These are phyloP conservation scores for Thumatha senex DNA, from an alignment of 2,888 invertebrate genomes.

Conservation along the genomic window DNA sequence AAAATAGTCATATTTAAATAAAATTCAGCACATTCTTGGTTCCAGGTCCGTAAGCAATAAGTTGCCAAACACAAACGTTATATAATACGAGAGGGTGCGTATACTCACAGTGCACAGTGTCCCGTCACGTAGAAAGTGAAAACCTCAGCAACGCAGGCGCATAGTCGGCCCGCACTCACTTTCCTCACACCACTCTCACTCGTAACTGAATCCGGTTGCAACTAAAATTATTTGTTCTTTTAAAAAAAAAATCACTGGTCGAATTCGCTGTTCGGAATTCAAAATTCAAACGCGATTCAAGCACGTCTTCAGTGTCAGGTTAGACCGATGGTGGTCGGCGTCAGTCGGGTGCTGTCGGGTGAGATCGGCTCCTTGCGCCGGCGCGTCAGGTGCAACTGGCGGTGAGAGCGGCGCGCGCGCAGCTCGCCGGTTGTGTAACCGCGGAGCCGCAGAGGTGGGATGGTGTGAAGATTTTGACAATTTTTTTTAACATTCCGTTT, in stretches of 20 bases:
- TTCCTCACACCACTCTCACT: constrained; percentile 66
- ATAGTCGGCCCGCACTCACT: constrained; percentile 64
- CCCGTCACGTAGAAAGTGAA: constrained; percentile 77
- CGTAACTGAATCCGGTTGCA: constrained; percentile 28
- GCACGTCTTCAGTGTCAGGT: constrained; percentile 23
- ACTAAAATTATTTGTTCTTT: not conserved
- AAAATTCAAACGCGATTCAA: constrained; percentile 51
- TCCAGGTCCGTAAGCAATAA: not conserved
- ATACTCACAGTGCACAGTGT: constrained; percentile 67
- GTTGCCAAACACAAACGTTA: constrained; percentile 26
- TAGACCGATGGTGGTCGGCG: constrained; percentile 19
- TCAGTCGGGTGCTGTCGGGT: constrained; percentile 37
- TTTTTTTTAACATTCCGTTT: constrained; percentile 42
- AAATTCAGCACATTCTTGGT: not conserved
- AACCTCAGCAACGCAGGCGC: constrained; percentile 59
- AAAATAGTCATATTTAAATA: not conserved
- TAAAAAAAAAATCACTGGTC: constrained; percentile 21
- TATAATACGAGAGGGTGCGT: constrained; percentile 38
- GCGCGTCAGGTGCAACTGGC: constrained; percentile 65
- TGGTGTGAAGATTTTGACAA: constrained; percentile 44
- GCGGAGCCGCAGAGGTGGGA: constrained; percentile 28
- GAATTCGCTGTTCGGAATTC: constrained; percentile 46
- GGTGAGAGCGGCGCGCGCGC: constrained; percentile 31
- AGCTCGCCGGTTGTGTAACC: constrained; percentile 45
- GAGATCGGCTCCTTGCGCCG: constrained; percentile 31